A percentile compares a stretch with the other conserved stretches of the same genome.
phyloP scores from a whole-genome alignment of 1,140 invertebrate genomes.

The Micrasema longulum region DNA sequence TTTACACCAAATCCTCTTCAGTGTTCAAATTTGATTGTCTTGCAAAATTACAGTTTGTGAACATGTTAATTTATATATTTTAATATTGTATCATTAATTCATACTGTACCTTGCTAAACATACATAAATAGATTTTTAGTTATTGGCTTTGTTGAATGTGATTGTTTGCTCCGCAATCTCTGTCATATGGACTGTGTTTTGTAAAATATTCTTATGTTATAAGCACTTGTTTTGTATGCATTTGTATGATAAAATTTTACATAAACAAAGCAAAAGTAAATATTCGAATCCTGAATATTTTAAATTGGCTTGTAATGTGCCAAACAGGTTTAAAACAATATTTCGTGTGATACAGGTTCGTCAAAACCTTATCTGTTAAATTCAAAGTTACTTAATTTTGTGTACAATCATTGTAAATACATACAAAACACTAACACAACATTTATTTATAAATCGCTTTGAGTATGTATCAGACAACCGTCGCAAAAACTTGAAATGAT shows the following conservation, averaged over 20 bases:
- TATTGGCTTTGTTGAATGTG: not conserved
- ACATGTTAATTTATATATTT: too few relatives aligned
- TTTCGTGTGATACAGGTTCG: slow-evolving; percentile 1
- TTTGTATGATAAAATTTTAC: slow-evolving; percentile 35
- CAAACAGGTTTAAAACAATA: slow-evolving; percentile 9
- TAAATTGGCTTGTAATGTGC: slow-evolving; percentile 40
- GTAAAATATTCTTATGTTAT: slow-evolving; percentile 29
- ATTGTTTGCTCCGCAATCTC: not conserved
- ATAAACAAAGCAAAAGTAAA: slow-evolving; percentile 17
- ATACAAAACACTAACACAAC: slow-evolving; percentile 13
- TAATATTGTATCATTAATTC: too few relatives aligned
- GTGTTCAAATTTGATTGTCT: too few relatives aligned
- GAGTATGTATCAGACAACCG: not conserved
- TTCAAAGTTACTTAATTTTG: slow-evolving; percentile 23
- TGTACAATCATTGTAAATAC: slow-evolving; percentile 21
- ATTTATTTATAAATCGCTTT: slow-evolving; percentile 8
- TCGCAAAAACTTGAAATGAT: too few relatives aligned
- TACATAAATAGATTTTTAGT: too few relatives aligned
- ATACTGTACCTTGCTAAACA: too few relatives aligned
- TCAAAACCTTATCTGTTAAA: too few relatives aligned
- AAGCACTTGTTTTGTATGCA: slow-evolving; percentile 50
- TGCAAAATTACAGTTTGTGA: too few relatives aligned
- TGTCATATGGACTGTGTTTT: slow-evolving; percentile 13
- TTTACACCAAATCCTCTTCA: too few relatives aligned
- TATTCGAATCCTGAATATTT: slow-evolving; percentile 25